A percentile compares a stretch with the other conserved stretches of the same genome.
Evolutionary conservation across 2,888 invertebrate genomes (phyloP).

Genomic region (Geotrupes spiniger): DNA sequence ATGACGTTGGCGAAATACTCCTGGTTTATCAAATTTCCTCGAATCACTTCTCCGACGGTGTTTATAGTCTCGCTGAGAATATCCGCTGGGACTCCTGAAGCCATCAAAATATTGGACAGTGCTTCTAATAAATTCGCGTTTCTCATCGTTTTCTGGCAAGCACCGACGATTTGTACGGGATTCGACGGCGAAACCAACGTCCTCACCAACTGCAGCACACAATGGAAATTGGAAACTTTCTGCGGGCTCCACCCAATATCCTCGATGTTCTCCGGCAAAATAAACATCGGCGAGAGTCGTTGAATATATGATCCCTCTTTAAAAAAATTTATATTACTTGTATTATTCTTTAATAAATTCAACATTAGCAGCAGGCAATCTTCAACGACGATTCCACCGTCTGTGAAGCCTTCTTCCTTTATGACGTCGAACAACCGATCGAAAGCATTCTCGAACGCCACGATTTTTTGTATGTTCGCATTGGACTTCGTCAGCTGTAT

Average conservation of each 20-base stretch:
- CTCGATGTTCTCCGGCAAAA: constrained; percentile 66
- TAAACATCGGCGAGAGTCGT: constrained; percentile 84
- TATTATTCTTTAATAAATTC: constrained; percentile 90
- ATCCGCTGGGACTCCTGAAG: constrained; percentile 94
- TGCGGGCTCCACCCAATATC: constrained; percentile 88
- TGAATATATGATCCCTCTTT: constrained; percentile 97
- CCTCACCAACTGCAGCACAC: constrained; percentile 85
- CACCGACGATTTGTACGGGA: constrained; percentile 71
- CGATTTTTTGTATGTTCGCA: constrained; percentile 97
- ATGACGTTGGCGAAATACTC: constrained; percentile 85
- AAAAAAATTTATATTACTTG: constrained; percentile 97
- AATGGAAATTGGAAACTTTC: constrained; percentile 91
- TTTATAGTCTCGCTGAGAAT: constrained; percentile 95
- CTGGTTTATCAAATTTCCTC: constrained; percentile 88
- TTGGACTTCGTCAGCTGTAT: constrained; percentile 92
- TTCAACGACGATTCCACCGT: constrained; percentile 97
- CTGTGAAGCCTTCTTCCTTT: constrained; percentile 79
- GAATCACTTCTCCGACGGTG: constrained; percentile 79
- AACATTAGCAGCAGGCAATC: constrained; percentile 92
- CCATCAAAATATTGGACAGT: constrained; percentile 89
- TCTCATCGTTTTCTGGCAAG: constrained; percentile 88
- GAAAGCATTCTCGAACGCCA: constrained; percentile 98
- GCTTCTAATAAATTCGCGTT: constrained; percentile 77
- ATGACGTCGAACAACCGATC: constrained; percentile 93
- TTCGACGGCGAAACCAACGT: constrained; percentile 93